These are phyloP conservation scores for Mythimna lalbum DNA, from an alignment of 2,888 invertebrate species.

Conservation along the genomic window DNA sequence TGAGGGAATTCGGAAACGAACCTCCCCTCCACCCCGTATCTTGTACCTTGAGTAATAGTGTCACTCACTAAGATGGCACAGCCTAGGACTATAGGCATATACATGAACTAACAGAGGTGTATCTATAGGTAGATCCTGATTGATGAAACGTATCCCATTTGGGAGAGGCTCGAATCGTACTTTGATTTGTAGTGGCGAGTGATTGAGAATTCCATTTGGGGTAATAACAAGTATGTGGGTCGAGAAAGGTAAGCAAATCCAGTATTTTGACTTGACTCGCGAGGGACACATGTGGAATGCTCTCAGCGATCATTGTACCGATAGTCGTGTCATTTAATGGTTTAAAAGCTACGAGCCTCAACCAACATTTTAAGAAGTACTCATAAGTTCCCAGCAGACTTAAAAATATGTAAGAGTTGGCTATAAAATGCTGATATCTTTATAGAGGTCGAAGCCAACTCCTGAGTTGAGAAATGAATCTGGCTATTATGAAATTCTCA, in stretches of 20 bases:
- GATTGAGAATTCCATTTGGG: background rate
- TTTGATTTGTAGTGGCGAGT: background rate
- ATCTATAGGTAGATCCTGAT: background rate
- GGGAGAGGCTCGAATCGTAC: background rate
- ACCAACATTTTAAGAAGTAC: background rate
- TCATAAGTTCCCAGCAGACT: background rate
- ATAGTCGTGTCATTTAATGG: no score
- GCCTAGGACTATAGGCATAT: conserved; percentile 60
- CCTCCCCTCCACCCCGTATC: conserved; percentile 57
- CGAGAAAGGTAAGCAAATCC: background rate
- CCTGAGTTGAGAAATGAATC: background rate
- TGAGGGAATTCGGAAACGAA: conserved; percentile 80
- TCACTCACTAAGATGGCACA: conserved; percentile 66
- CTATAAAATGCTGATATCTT: background rate
- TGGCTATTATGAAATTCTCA: background rate
- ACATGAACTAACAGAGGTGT: conserved; percentile 22
- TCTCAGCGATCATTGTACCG: no score
- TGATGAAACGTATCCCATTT: background rate
- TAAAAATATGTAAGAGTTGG: background rate
- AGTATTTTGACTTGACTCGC: background rate
- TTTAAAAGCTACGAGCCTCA: no score
- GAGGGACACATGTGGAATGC: no score
- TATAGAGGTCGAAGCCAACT: background rate
- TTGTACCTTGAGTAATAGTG: conserved; percentile 71
- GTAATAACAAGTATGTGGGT: background rate